Evolutionary conservation across 2,888 invertebrate species (phyloP), one percentile per base, ranked within the genome.

Genomic region (Adineta ricciae): DNA sequence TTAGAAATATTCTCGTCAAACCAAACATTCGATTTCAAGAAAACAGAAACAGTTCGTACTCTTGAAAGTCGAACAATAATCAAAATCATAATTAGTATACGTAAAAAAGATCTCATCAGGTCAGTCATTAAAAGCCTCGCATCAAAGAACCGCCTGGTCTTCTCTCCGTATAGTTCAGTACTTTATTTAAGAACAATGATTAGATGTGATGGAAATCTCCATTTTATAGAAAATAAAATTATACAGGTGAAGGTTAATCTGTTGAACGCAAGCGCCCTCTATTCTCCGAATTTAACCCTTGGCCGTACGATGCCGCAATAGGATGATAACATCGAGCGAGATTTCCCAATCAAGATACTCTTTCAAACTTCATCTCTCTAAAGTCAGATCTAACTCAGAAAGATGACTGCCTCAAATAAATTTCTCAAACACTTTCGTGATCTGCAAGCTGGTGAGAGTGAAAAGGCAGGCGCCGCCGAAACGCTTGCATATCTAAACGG

Each of bases 361-460:
- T 50, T 9, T 50, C 50, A 16, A 50, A 16, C 14, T 19, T 50
- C 9, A 16, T 50, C 19, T 50, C 50, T 56, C 27, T 56, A 3
- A n/a, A 7, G 1, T 56, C 9, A 27, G 9, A 27, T 56, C 14
- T 27, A n/a, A 27, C 2, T n/a, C n/a, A 64, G 27, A 64, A 1
- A 16, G 32, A 64, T 64, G 64, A 21, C 78, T 21, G 1, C 78
- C 38, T 78, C 78, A 21, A 78, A 38, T 41, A 78, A 78, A 78
- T 78, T 78, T 78, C 21, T 78, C 8, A 38, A 38, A 78, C 78
- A 78, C 41, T 78, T 78, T 41, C 78, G 78, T 2, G 41, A 78
- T 78, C 41, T 78, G 41, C 78, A 78, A 78, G 41, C 78, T 41
- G 78, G 78, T 41, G 78, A 78, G n/a, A 64, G 64, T 64, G 78